phyloP scores from a whole-genome alignment of 2,888 invertebrate species.

The Myopa tessellatipennis region DNA sequence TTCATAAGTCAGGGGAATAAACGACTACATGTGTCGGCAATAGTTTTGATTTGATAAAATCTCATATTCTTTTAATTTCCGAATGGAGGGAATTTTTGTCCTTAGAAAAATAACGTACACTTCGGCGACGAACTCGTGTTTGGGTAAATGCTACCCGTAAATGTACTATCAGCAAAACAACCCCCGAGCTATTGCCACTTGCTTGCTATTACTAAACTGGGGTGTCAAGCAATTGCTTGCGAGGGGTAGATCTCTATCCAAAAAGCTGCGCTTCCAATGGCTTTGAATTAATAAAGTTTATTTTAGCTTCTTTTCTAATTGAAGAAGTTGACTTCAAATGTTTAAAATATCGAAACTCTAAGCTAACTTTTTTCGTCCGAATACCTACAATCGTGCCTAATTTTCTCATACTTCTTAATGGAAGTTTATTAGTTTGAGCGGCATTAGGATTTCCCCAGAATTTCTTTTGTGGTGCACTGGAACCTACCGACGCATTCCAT shows the following conservation, averaged over 20 bases:
- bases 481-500: too few relatives aligned
- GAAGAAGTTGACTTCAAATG: too few relatives aligned
- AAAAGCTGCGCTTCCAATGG: conserved; percentile 53
- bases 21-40: conserved; percentile 69
- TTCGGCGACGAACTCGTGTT: conserved; percentile 5
- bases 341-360: too few relatives aligned
- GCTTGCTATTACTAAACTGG: not conserved
- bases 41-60: conserved; percentile 69
- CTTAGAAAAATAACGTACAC: conserved; percentile 45
- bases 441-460: too few relatives aligned
- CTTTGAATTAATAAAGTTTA: too few relatives aligned
- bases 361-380: too few relatives aligned
- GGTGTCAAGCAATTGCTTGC: conserved; percentile 7
- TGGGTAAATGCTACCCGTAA: not conserved
- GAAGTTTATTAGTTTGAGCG: too few relatives aligned
- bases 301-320: too few relatives aligned
- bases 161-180: conserved; percentile 28
- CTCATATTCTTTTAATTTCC: conserved; percentile 56
- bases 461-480: too few relatives aligned
- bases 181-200: conserved; percentile 32
- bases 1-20: conserved; percentile 66
- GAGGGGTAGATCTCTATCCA: conserved; percentile 64
- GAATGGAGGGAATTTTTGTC: conserved; percentile 51
- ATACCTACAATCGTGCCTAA: too few relatives aligned
- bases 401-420: too few relatives aligned